A percentile compares a stretch with the other conserved stretches of the same genome.
Evolutionary conservation across 2,113 vertebrate species (phyloP).

Genomic region (Siphamia tubifer): DNA sequence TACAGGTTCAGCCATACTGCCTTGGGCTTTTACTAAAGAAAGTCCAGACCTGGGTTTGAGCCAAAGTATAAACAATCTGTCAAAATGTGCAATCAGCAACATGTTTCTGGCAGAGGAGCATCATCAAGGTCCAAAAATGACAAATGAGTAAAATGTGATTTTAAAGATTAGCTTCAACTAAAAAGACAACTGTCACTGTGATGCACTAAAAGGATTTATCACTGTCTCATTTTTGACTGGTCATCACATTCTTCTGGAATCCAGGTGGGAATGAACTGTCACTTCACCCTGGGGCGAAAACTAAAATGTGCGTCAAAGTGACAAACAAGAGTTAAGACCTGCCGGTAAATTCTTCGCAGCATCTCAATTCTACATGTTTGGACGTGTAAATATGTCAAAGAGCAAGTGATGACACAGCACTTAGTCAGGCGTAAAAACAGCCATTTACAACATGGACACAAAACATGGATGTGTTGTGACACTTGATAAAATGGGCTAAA

Average conservation of each 20-base stretch:
- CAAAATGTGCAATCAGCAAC: conserved; percentile 1
- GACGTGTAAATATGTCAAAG: conserved; percentile 21
- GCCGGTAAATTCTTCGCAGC: not conserved
- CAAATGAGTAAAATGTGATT: conserved; percentile 1
- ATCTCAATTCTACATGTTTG: conserved; percentile 12
- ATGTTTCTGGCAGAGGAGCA: conserved; percentile 39
- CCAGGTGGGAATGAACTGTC: not conserved
- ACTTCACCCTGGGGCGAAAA: conserved; percentile 1
- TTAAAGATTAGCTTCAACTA: conserved; percentile 28
- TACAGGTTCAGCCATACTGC: conserved; percentile 40
- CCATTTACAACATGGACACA: not conserved
- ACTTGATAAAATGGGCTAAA: not conserved
- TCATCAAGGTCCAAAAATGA: conserved; percentile 31
- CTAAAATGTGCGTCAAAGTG: conserved; percentile 8
- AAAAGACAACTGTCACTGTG: conserved; percentile 13
- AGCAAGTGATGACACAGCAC: conserved; percentile 5
- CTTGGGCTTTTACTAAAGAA: conserved; percentile 45
- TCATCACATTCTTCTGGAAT: conserved; percentile 24
- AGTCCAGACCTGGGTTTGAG: conserved; percentile 28
- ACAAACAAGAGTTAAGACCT: conserved; percentile 13
- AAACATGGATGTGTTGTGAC: not conserved
- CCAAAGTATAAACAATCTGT: conserved; percentile 56
- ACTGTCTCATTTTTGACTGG: conserved; percentile 7
- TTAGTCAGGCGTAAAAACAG: not conserved
- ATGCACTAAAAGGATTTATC: conserved; percentile 13